Base-by-base conservation (phyloP, 2,113 vertebrate genomes). In the Ammodytes marinus region DNA sequence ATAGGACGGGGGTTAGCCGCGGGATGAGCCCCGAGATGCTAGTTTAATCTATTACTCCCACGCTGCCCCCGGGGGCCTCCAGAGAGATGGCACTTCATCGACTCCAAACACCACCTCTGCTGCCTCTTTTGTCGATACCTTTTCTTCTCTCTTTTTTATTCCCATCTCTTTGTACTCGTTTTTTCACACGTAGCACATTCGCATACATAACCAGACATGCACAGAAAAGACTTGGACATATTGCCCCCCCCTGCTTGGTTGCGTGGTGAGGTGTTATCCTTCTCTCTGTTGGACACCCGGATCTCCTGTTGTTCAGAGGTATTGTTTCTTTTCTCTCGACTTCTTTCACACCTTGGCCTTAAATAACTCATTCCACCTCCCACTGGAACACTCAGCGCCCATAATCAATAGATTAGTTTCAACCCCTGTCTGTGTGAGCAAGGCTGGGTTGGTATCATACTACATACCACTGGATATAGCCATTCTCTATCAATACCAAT, bases 1-100 rank as follows among this genome's bases (percentile, higher is more conserved):
- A 89, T 86, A 84, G 89, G 88, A 72, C 77, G 45, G 90, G 27
- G 82, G 84, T 88, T 88, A 88, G 86, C 87, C 87, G 55, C 42
- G 80, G 84, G 91, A 89, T 73, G 87, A 88, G 87, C 91, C 82
- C 87, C 83, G 63, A 76, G 89, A 89, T 82, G 42, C 86, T 53
- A 50, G 79, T 91, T 86, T 88, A 92, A 94, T 94, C 90, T 88
- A 89, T 90, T 88, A 90, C 90, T 83, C 91, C 92, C 83, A 86
- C 85, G 55, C 81, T 85, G 87, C 92, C 77, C 61, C 45, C 39
- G 27, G 27, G 27, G 75, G 86, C 80, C 84, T 70, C 77, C 61
- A 10, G 82, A 79, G 88, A 84, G 59, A 72, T 67, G 67, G 53
- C 86, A 66, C 79, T 85, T 77, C 77, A 91, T 91, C 69, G 86